These are phyloP conservation scores for Drosophila dunni DNA, from an alignment of 1,140 invertebrate genomes.

Conservation along the genomic window DNA sequence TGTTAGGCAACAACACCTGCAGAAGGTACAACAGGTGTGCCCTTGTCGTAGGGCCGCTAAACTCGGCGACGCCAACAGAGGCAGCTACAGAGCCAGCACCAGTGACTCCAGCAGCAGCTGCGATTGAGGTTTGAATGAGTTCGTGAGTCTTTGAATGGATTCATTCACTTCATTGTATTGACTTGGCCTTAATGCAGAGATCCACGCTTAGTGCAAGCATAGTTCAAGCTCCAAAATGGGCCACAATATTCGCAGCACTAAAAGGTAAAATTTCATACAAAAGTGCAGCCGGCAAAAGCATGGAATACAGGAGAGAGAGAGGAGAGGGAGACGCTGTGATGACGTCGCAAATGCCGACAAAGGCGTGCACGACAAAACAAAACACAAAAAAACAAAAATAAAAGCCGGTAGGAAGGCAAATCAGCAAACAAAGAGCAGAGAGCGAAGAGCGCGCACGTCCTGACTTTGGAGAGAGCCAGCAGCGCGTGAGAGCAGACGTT, in stretches of 20 bases:
- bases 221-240: conserved; percentile 2
- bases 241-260: conserved; percentile 61
- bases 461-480: background rate
- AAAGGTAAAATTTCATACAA: conserved; percentile 52
- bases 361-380: conserved; percentile 31
- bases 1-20: conserved; percentile 40
- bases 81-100: conserved; percentile 13
- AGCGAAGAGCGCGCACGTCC: conserved; percentile 19
- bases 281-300: conserved; percentile 11
- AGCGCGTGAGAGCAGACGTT: conserved; percentile 8
- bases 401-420: conserved; percentile 42
- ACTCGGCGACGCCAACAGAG: background rate
- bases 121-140: background rate
- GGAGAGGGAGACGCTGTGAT: conserved; percentile 28
- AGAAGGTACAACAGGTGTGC: conserved; percentile 64
- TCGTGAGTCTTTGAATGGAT: conserved; percentile 3
- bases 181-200: background rate
- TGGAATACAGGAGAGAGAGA: conserved; percentile 7
- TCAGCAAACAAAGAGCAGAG: conserved; percentile 26
- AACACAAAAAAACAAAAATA: conserved; percentile 52
- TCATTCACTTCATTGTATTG: conserved; percentile 9
- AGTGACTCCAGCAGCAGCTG: background rate
- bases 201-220: background rate
- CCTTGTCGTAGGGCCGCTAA: conserved; percentile 47
- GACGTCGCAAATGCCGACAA: conserved; percentile 63